Base-by-base conservation (phyloP, 2,888 invertebrate species). In the Conus canariensis region DNA sequence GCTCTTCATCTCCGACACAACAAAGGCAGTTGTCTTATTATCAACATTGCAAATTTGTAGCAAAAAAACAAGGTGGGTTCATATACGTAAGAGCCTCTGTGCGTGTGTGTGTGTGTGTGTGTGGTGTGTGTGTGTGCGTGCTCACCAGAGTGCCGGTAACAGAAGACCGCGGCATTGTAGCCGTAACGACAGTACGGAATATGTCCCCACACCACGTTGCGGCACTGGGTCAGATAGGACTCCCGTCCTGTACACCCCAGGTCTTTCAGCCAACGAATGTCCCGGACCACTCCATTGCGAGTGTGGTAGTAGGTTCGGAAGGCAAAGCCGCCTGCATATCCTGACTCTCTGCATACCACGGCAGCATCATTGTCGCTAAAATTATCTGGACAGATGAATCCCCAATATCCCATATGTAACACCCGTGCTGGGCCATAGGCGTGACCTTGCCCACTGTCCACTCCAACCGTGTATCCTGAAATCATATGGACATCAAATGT, bases 221-320 rank as follows among this genome's bases (percentile, higher is more conserved):
- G 58, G n/a, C 89, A 89, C 6, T 67, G 67, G 22, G 91, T 64
- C 64, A 95, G 88, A 19, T 87, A 80, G 0, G 85, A 80, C 90
- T 95, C 95, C 25, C 90, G 90, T 30, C 95, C 95, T 1, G 93
- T 93, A 91, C 95, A 95, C 90, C 94, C 93, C 30, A 95, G 92
- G 10, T 93, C 90, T 6, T 93, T 92, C 96, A 98, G 97, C 96
- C 97, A 97, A 4, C 95, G 95, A 56, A 89, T 58, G 16, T 83
- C 22, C 10, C 60, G 60, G 70, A 92, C 91, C 74, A 92, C 91
- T 6, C 56, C 19, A 12, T 25, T 0, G 82, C 93, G 93, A 16
- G 60, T 64, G 30, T 2, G 30, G 30, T 30, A 30, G 30, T 30
- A 30, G 30, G 30, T 30, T 30, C 30, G 30, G 88, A 93, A 93